Conservation (phyloP, 2,113 vertebrate species). For the Meles meles region DNA sequence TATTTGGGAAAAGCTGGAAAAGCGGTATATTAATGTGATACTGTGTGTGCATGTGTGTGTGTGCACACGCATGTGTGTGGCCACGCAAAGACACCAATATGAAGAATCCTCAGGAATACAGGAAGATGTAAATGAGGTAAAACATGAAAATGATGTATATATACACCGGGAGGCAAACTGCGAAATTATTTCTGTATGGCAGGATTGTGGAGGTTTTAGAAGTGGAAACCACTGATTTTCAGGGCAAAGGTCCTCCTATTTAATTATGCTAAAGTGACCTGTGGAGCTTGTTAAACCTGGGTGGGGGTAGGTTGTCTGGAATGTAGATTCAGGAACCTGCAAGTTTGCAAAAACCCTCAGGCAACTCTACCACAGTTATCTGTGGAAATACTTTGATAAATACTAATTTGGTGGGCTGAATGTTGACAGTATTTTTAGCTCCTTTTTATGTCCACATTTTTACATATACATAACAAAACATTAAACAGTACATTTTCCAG, state of each 20-base stretch:
- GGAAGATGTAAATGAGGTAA: background rate
- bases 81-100: background rate
- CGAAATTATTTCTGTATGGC: background rate
- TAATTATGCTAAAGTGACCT: background rate
- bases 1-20: background rate
- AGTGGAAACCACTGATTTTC: background rate
- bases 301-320: background rate
- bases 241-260: background rate
- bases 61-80: too few relatives aligned
- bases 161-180: background rate
- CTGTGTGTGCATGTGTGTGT: background rate
- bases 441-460: background rate
- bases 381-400: background rate
- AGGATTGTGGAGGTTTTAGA: background rate
- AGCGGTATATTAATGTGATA: background rate
- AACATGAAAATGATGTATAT: background rate
- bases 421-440: background rate
- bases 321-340: background rate
- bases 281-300: background rate
- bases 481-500: conserved; percentile 24
- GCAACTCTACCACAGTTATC: background rate
- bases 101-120: background rate
- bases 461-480: background rate
- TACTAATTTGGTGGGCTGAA: background rate
- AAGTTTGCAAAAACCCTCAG: background rate